Percentiles rank a stretch among this genome's conserved stretches.
Evolutionary conservation across 2,113 vertebrate species (phyloP).

Genomic region (Chaetops frenatus): DNA sequence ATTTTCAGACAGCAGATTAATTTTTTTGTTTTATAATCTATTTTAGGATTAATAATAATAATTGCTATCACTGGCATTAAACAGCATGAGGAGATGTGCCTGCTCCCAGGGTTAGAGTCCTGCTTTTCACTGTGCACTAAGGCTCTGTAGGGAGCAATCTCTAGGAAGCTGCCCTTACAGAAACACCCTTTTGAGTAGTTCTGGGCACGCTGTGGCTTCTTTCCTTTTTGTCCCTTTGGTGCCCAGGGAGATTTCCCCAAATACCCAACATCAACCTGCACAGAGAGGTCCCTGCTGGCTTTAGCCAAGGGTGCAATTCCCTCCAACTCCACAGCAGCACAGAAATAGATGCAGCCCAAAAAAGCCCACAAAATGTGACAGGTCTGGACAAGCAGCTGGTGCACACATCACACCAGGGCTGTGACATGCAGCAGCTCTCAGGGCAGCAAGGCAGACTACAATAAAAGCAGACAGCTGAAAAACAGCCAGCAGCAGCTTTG

Average conservation of each 20-base stretch:
- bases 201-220: background rate
- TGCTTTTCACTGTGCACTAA: background rate
- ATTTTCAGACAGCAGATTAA: background rate
- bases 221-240: background rate
- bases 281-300: background rate
- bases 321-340: background rate
- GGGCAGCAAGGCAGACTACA: background rate
- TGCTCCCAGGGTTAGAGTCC: background rate
- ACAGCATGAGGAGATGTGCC: background rate
- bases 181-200: background rate
- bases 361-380: background rate
- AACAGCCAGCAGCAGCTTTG: background rate
- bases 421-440: background rate
- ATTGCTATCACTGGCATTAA: background rate
- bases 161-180: background rate
- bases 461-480: constrained; percentile 19
- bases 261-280: background rate
- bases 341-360: background rate
- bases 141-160: background rate
- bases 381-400: constrained; percentile 12
- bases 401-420: background rate
- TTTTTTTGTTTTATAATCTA: background rate
- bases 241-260: background rate
- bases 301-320: background rate
- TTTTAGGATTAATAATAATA: background rate